Base-by-base conservation (phyloP, 2,888 invertebrate genomes). In the Xanthostigma xanthostigma region DNA sequence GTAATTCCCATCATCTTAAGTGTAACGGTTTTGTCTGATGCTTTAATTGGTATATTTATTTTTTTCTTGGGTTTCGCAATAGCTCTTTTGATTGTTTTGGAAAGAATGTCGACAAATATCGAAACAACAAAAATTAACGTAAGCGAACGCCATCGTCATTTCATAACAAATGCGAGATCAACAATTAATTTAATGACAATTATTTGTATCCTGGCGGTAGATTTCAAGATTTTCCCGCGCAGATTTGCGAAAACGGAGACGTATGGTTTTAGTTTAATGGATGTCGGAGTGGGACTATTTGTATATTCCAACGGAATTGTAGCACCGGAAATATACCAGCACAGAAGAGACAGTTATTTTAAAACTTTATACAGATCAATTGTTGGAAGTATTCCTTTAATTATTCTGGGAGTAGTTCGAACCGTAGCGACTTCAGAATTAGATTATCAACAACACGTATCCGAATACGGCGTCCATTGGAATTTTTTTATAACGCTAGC, bases 401-500 rank as follows among this genome's bases (percentile, higher is more conserved):
- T 81, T 11, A 45, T 76, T 1, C 64, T 89, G 40, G 89, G 88
- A 1, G 51, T 78, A 2, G 69, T 68, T 0, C 73, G 89, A 52
- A 79, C 75, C 54, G 46, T 81, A 12, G 63, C 83, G 1, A 76
- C 70, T 2, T 71, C 76, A 58, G 63, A 77, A 40, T 67, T 84
- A 2, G 78, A 85, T 55, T 97, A 98, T 64, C 86, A 89, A 49
- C 84, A 87, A 58, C 88, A 92, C 64, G 78, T 87, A 0, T 79
- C 85, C 0, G 98, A 98, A 64, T 98, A 99, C 71, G 98, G 98
- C 0, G 75, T 84, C 0, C 96, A 98, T 65, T 94, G 96, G 90
- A 98, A 99, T 67, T 99, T 99, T 64, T 98, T 97, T 66, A 82
- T 94, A 55, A 96, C 95, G 0, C 68, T 99, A 49, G 92, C 89